Conservation (phyloP, 2,888 invertebrate species). For the Trissolcus brochymenae region DNA sequence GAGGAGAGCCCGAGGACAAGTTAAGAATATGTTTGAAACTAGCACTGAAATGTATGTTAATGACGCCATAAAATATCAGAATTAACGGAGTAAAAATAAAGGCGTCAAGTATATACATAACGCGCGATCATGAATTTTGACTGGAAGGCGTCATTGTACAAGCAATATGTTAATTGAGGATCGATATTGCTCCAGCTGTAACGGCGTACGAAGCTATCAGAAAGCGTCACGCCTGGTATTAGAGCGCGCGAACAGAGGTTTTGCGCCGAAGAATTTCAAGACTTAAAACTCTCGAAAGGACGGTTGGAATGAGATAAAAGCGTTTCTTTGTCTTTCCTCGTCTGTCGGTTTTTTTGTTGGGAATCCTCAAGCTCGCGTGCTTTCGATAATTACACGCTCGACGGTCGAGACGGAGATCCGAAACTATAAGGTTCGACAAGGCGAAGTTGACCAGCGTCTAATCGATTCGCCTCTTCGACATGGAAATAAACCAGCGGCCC, state of each 20-base stretch:
- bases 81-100: conserved; percentile 31
- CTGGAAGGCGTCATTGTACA: conserved; percentile 74
- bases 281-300: conserved; percentile 21
- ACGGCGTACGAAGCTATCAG: conserved; percentile 60
- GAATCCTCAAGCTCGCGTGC: conserved; percentile 72
- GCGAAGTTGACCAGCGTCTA: conserved; percentile 75
- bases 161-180: conserved; percentile 73
- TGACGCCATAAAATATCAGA: conserved; percentile 40
- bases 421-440: conserved; percentile 72
- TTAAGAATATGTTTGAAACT: conserved; percentile 9
- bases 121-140: conserved; percentile 71
- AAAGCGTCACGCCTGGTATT: conserved; percentile 63
- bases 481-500: conserved; percentile 69
- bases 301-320: conserved; percentile 42
- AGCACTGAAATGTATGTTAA: conserved; percentile 35
- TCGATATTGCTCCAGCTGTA: conserved; percentile 61
- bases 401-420: conserved; percentile 57
- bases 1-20: conserved; percentile 12
- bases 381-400: conserved; percentile 74
- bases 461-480: conserved; percentile 72
- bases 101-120: conserved; percentile 64
- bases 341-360: conserved; percentile 32
- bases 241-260: conserved; percentile 31
- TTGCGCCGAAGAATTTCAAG: conserved; percentile 33
- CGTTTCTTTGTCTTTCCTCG: conserved; percentile 35